A percentile compares a stretch with the other conserved stretches of the same genome.
Conservation (phyloP, 2,888 invertebrate genomes). For the Eucriotettix oculatus region DNA sequence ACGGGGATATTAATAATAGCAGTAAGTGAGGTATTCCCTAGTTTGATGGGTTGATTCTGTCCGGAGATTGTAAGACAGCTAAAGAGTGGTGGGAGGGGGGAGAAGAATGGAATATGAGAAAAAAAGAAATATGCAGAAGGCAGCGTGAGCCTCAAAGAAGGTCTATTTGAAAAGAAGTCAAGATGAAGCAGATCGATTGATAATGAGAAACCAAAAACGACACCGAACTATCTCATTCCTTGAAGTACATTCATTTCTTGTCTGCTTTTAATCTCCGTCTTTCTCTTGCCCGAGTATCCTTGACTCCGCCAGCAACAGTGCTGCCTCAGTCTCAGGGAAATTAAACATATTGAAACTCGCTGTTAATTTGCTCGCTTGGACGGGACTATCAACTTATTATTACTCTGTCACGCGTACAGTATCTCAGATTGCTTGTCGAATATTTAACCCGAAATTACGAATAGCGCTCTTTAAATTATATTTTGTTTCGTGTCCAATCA, state of each 20-base stretch:
- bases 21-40: conserved; percentile 4
- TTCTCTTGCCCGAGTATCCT: background rate
- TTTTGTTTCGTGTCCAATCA: no score
- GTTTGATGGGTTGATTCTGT: conserved; percentile 4
- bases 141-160: background rate
- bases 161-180: background rate
- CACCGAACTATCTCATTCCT: background rate
- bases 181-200: background rate
- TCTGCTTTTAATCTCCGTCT: background rate
- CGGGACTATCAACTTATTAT: no score
- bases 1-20: conserved; percentile 6
- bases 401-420: no score
- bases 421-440: no score
- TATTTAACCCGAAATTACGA: no score
- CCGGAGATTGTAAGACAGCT: conserved; percentile 2
- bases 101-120: background rate
- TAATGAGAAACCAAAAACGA: background rate
- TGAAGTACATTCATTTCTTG: background rate
- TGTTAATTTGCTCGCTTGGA: no score
- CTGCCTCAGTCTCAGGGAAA: no score
- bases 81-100: background rate
- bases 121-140: background rate
- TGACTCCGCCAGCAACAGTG: background rate
- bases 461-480: no score
- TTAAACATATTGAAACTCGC: no score